phyloP scores from a whole-genome alignment of 2,888 invertebrate species.

The Macropis europaea region DNA sequence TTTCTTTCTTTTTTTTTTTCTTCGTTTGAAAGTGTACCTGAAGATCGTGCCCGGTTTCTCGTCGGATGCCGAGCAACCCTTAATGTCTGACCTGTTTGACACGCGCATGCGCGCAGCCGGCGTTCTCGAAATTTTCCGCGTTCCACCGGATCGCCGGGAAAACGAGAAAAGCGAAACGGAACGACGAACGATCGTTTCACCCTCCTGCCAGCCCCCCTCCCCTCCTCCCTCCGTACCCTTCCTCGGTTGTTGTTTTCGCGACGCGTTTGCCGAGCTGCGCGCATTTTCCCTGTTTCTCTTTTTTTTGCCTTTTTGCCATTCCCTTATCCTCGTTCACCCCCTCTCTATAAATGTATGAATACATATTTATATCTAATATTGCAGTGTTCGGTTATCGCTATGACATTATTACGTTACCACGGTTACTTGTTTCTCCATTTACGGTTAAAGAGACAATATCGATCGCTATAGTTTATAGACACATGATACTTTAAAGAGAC shows the following conservation, averaged over 20 bases:
- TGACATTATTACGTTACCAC: conserved; percentile 72
- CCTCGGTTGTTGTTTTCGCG: background rate
- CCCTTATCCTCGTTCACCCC: no score
- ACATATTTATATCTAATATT: conserved; percentile 71
- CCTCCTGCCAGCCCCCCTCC: background rate
- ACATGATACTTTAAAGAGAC: conserved; percentile 75
- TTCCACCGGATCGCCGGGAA: background rate
- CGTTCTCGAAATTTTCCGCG: background rate
- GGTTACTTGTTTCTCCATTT: conserved; percentile 71
- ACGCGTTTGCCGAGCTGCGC: conserved; percentile 24
- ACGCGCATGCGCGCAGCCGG: conserved; percentile 15
- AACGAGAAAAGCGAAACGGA: background rate
- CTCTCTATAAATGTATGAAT: conserved; percentile 74
- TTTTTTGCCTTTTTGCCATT: background rate
- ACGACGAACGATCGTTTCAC: background rate
- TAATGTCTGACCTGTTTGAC: conserved; percentile 18
- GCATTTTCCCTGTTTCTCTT: background rate
- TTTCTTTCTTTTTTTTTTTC: conserved; percentile 3
- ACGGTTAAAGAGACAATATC: conserved; percentile 74
- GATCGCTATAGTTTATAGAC: conserved; percentile 77
- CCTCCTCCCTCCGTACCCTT: background rate
- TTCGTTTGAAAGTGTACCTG: conserved; percentile 29
- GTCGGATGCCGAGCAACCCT: no score
- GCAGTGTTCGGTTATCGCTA: conserved; percentile 71
- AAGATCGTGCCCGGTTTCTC: conserved; percentile 25